phyloP scores from a whole-genome alignment of 1,140 invertebrate genomes.

The Propsilocerus akamusi region DNA sequence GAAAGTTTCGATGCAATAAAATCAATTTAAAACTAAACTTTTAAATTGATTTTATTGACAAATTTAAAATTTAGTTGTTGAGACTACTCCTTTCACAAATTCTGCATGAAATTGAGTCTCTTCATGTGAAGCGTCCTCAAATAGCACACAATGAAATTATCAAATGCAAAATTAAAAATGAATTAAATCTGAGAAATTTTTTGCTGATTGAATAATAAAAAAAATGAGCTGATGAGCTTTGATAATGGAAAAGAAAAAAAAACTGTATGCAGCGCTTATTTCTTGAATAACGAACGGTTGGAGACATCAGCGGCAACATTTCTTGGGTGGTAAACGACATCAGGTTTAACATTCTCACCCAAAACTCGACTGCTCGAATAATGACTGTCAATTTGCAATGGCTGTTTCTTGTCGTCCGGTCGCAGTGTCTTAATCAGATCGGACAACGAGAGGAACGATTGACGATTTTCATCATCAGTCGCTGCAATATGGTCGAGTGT shows the following conservation, averaged over 20 bases:
- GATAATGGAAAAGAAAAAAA: neutral
- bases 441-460: constrained; percentile 21
- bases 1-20: too few species aligned
- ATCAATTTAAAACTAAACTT: too few species aligned
- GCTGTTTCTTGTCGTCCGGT: constrained; percentile 22
- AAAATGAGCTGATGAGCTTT: neutral
- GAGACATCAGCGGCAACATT: neutral
- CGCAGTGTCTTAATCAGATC: constrained; percentile 22
- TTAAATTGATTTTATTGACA: too few species aligned
- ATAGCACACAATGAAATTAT: neutral
- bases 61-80: too few species aligned
- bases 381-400: constrained; percentile 22
- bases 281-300: neutral
- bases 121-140: constrained; percentile 2
- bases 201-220: neutral
- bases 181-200: neutral
- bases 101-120: too few species aligned
- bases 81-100: too few species aligned
- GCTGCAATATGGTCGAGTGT: too few species aligned
- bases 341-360: constrained; percentile 17
- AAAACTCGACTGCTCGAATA: constrained; percentile 23
- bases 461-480: constrained; percentile 10
- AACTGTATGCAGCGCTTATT: neutral
- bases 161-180: neutral
- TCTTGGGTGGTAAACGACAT: neutral